A percentile compares a stretch with the other conserved stretches of the same genome.
phyloP scores from a whole-genome alignment of 2,113 vertebrate species.

The Equus quagga region DNA sequence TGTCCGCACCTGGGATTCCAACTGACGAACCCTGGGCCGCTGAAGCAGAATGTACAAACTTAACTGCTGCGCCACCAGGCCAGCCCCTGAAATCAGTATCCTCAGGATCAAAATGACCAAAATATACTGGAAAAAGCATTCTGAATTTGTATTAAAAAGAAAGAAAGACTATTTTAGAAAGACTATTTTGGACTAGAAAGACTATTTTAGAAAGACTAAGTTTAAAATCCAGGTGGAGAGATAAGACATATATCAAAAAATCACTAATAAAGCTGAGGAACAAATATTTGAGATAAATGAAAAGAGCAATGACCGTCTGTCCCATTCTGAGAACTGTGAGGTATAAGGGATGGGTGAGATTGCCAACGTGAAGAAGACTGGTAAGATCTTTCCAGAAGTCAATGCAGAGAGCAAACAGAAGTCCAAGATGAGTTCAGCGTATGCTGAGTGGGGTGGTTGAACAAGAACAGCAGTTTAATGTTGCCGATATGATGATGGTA shows the following conservation, averaged over 20 bases:
- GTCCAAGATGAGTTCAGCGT: background rate
- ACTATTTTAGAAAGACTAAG: background rate
- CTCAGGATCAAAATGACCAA: background rate
- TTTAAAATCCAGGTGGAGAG: background rate
- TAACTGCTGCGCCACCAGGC: too few species aligned
- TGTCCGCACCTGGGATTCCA: too few species aligned
- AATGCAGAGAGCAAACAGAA: too few species aligned
- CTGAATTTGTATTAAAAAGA: background rate
- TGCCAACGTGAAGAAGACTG: fast-evolving
- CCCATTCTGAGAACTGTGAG: background rate
- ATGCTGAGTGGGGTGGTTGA: background rate
- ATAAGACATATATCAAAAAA: background rate
- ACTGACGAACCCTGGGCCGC: too few species aligned
- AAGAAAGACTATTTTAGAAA: background rate
- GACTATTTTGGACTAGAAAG: too few species aligned
- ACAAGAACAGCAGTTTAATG: background rate
- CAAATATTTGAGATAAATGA: background rate
- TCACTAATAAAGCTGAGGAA: background rate
- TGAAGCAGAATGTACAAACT: too few species aligned
- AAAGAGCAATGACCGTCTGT: background rate
- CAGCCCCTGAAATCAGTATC: background rate
- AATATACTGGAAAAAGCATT: background rate
- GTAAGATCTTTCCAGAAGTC: background rate
- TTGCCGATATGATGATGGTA: fast-evolving
- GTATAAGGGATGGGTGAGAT: background rate